These are phyloP conservation scores for Caenorhabditis brenneri DNA, from an alignment of 1,140 invertebrate species.

Conservation along the genomic window DNA sequence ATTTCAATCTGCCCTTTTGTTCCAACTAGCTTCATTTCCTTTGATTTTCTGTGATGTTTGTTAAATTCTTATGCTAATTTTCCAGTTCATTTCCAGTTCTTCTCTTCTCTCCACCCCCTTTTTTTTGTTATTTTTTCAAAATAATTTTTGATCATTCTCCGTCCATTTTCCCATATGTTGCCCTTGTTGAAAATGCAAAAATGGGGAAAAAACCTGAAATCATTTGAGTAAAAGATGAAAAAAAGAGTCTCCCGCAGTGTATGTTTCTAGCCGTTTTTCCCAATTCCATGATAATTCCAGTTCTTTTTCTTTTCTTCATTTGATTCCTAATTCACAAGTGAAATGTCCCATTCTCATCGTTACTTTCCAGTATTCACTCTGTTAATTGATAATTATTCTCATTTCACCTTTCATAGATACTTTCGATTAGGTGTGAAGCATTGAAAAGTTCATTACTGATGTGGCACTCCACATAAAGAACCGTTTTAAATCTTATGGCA, in stretches of 20 bases:
- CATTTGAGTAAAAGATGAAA: background rate
- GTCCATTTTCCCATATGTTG: background rate
- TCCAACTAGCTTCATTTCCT: too few species aligned
- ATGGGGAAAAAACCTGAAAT: conserved; percentile 16
- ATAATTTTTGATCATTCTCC: background rate
- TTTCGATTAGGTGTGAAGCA: too few species aligned
- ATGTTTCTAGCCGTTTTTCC: background rate
- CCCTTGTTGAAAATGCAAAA: background rate
- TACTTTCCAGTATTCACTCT: background rate
- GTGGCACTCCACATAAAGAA: too few species aligned
- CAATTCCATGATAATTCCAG: background rate
- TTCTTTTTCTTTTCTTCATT: background rate
- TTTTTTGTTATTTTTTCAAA: too few species aligned
- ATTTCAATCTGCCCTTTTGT: too few species aligned
- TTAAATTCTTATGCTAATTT: conserved; percentile 4
- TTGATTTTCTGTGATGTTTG: too few species aligned
- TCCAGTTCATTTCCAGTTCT: background rate
- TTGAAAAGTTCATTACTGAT: too few species aligned
- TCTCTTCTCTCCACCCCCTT: background rate
- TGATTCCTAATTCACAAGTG: background rate
- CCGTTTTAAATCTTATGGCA: too few species aligned
- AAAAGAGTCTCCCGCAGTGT: background rate
- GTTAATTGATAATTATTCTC: too few species aligned
- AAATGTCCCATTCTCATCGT: background rate
- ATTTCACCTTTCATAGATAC: too few species aligned